Base-by-base conservation (phyloP, 1,140 invertebrate genomes). In the Zaprionus africanus region DNA sequence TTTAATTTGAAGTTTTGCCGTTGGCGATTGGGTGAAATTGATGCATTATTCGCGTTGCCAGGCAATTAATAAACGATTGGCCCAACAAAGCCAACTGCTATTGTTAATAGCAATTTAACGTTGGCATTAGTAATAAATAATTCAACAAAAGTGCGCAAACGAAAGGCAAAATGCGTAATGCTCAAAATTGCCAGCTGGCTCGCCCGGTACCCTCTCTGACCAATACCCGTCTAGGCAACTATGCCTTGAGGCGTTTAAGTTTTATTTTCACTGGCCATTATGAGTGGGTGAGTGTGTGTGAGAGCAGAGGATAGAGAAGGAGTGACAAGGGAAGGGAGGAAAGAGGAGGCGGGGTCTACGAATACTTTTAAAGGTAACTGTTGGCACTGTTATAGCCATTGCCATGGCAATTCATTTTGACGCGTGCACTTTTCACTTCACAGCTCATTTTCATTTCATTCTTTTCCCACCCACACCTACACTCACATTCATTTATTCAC, bases 81-180 rank as follows among this genome's bases (percentile, higher is more conserved):
- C 34, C 62, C 54, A 73, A 77, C 58, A 74, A 73, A 41, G 53
- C 31, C 41, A 12, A 31, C 41, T 36, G 36, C 41, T 15, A 62
- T 58, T 56, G 41, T 72, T 77, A 62, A 73, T 73, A 56, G 70
- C 69, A 73, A 73, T 77, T 73, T 73, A 73, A 77, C 58, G 67
- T 76, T 78, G 57, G 58, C 63, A 69, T 88, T 75, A 76, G 83
- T 83, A 69, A 88, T 88, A 66, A 76, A 88, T 87, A 78, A 87
- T 88, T 81, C 77, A 78, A 75, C 61, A 78, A 73, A 71, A 63
- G 36, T 38, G 63, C 26, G 63, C 64, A 62, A 43, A 36, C 28
- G 31, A 34, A 64, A 36, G 31, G 51, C 24, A 58, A 49, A 73
- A 60, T 49, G 51, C 31, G 65, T 57, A 73, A 54, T 49, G 31